A percentile compares a stretch with the other conserved stretches of the same genome.
Evolutionary conservation across 2,888 invertebrate genomes (phyloP).

Genomic region (Eupithecia centaureata): DNA sequence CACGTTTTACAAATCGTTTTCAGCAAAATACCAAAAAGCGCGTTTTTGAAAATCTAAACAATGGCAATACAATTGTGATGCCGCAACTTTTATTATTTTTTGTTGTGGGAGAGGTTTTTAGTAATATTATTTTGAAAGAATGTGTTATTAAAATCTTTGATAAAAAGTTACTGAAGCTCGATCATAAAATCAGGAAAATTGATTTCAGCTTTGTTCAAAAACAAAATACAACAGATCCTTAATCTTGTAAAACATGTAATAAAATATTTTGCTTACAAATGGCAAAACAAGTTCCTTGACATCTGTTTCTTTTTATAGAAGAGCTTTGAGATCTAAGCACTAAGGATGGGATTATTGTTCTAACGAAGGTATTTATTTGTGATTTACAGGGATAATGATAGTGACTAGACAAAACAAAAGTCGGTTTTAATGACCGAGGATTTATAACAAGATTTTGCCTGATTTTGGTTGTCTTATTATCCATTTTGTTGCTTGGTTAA

Average conservation of each 20-base stretch:
- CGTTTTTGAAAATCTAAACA: not conserved
- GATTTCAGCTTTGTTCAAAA: not conserved
- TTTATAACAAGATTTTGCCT: not conserved
- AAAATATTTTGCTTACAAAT: slow-evolving; percentile 18
- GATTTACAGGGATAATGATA: slow-evolving; percentile 4
- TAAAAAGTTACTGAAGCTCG: not conserved
- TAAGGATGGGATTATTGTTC: slow-evolving; percentile 10
- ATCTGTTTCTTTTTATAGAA: slow-evolving; percentile 14
- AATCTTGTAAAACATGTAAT: not conserved
- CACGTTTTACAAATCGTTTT: too few species aligned
- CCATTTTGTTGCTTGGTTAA: not conserved
- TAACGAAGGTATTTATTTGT: slow-evolving; percentile 6
- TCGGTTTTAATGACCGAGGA: not conserved
- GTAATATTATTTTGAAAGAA: not conserved
- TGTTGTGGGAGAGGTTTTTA: not conserved
- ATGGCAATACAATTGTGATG: not conserved
- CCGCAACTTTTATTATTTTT: not conserved
- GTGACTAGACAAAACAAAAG: slow-evolving; percentile 7
- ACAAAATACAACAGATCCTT: not conserved
- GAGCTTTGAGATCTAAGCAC: not conserved
- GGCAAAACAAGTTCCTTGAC: slow-evolving; percentile 22
- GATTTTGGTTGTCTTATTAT: not conserved
- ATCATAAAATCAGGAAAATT: slow-evolving; percentile 1
- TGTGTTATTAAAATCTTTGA: not conserved
- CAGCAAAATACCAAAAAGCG: not conserved